A percentile compares a stretch with the other conserved stretches of the same genome.
Conservation (phyloP, 2,113 vertebrate species). For the Cairina moschata region DNA sequence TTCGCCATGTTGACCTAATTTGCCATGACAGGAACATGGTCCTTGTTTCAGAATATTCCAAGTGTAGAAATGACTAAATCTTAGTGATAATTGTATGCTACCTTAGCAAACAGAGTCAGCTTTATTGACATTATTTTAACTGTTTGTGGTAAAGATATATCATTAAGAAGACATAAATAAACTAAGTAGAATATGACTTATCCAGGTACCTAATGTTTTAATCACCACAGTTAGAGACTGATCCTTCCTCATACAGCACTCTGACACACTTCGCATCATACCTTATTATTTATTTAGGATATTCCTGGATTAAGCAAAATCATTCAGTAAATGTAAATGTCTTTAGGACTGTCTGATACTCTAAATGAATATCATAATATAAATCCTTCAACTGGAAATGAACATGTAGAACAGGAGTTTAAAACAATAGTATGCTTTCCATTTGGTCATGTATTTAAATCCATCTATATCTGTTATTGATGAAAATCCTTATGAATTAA, state of each 20-base stretch:
- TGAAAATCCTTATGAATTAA: not conserved
- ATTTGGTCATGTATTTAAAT: not conserved
- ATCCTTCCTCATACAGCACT: not conserved
- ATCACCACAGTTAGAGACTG: not conserved
- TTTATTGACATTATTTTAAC: not conserved
- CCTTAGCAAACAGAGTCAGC: slow-evolving; percentile 13
- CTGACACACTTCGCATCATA: not conserved
- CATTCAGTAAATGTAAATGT: not conserved
- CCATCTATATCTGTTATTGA: not conserved
- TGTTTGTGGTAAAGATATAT: not conserved
- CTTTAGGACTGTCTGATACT: not conserved
- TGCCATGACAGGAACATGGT: slow-evolving; percentile 76
- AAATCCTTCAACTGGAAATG: not conserved
- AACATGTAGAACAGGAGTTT: not conserved
- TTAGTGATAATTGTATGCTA: slow-evolving; percentile 25
- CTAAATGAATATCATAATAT: not conserved
- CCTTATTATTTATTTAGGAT: not conserved
- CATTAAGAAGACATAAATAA: not conserved
- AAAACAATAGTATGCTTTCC: not conserved
- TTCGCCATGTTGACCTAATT: slow-evolving; percentile 77
- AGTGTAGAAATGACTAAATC: slow-evolving; percentile 55
- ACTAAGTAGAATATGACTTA: not conserved
- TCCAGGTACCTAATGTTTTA: not conserved
- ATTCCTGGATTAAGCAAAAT: not conserved
- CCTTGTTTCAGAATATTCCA: slow-evolving; percentile 71